These are phyloP conservation scores for Laticauda colubrina DNA, from an alignment of 2,113 vertebrate genomes.

Conservation along the genomic window DNA sequence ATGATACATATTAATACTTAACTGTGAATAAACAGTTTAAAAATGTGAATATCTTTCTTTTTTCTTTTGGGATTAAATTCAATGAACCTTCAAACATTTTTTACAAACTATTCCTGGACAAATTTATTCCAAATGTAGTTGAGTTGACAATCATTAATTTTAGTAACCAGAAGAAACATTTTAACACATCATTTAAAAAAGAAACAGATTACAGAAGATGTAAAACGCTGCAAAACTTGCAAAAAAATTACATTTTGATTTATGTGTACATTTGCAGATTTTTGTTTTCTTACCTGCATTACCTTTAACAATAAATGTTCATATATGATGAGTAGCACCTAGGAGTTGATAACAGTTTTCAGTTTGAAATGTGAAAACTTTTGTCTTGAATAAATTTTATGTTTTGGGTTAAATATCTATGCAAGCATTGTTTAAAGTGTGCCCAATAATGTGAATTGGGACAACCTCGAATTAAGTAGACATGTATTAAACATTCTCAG, in stretches of 20 bases:
- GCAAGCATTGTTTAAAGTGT: neutral
- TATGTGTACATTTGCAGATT: neutral
- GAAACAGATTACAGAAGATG: neutral
- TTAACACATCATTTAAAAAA: neutral
- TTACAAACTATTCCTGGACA: neutral
- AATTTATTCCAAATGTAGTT: neutral
- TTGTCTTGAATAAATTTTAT: neutral
- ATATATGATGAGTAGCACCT: neutral
- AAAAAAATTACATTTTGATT: neutral
- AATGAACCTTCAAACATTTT: neutral
- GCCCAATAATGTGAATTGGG: neutral
- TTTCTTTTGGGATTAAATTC: neutral
- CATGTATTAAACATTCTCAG: neutral
- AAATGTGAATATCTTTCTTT: neutral
- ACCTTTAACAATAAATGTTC: neutral
- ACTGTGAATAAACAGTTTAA: neutral
- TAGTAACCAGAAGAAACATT: neutral
- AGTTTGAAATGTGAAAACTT: neutral
- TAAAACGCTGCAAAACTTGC: neutral
- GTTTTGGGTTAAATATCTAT: neutral
- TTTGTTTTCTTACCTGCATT: neutral
- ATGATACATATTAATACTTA: neutral
- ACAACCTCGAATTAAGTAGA: neutral
- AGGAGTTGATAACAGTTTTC: neutral
- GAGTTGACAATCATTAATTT: neutral